Percentiles rank a stretch among this genome's conserved stretches.
Conservation (phyloP, 2,888 invertebrate species). For the Proisotoma minuta region DNA sequence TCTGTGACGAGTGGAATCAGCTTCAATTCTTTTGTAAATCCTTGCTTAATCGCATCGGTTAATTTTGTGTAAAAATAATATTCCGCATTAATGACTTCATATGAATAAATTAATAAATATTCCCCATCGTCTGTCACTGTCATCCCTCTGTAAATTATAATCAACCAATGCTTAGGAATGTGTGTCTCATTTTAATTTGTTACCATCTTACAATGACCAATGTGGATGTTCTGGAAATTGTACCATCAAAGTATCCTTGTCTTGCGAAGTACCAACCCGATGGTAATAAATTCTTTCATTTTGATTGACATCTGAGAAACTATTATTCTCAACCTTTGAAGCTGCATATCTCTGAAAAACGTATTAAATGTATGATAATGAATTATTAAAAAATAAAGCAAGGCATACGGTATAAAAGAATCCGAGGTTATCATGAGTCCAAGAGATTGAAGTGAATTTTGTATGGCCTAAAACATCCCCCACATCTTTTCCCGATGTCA, state of each 20-base stretch:
- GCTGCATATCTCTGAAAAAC: background rate
- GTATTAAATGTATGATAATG: background rate
- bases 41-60: slow-evolving; percentile 52
- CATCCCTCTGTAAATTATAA: slow-evolving; percentile 11
- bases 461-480: slow-evolving; percentile 87
- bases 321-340: background rate
- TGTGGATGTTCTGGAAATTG: slow-evolving; percentile 83
- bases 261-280: slow-evolving; percentile 73
- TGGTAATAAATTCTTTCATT: slow-evolving; percentile 94
- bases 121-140: slow-evolving; percentile 84
- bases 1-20: slow-evolving; percentile 77
- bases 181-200: too few species aligned
- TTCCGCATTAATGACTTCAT: slow-evolving; percentile 87
- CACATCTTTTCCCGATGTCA: slow-evolving; percentile 70
- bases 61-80: slow-evolving; percentile 79
- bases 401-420: slow-evolving; percentile 77
- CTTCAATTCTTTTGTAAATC: slow-evolving; percentile 57
- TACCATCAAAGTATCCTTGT: slow-evolving; percentile 76
- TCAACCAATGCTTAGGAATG: background rate
- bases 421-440: slow-evolving; percentile 92
- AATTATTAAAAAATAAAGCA: background rate
- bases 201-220: slow-evolving; percentile 77
- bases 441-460: slow-evolving; percentile 83
- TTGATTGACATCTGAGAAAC: slow-evolving; percentile 47
- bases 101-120: slow-evolving; percentile 76